phyloP scores from a whole-genome alignment of 2,113 vertebrate species.

The Tauraco erythrolophus region DNA sequence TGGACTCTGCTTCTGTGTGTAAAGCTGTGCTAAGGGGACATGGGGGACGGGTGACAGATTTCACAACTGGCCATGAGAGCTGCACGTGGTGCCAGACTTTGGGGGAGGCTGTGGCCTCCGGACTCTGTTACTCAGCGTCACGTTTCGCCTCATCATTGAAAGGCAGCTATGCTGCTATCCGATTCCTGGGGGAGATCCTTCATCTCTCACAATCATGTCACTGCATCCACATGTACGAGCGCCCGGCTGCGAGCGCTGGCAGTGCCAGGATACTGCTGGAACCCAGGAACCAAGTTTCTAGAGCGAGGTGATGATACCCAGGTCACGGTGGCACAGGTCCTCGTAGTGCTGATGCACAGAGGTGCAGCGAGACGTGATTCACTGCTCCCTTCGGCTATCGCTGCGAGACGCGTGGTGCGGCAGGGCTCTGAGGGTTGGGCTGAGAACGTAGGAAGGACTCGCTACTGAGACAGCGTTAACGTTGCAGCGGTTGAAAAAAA shows the following conservation, averaged over 20 bases:
- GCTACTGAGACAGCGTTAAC: background rate
- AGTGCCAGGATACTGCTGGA: background rate
- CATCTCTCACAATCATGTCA: background rate
- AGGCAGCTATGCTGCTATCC: background rate
- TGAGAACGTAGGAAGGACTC: background rate
- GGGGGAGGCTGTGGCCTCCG: background rate
- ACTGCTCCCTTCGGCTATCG: background rate
- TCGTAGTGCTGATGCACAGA: background rate
- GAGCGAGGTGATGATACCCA: background rate
- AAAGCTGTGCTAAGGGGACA: background rate
- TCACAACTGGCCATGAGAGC: background rate
- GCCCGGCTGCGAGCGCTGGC: background rate
- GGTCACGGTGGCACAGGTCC: background rate
- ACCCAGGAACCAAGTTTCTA: background rate
- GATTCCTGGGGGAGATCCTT: background rate
- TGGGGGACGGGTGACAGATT: background rate
- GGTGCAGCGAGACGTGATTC: background rate
- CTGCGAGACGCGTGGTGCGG: background rate
- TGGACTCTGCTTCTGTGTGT: background rate
- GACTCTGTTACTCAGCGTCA: too few species aligned
- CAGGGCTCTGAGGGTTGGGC: background rate
- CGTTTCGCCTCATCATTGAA: background rate
- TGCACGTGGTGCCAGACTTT: background rate
- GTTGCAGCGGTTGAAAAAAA: background rate
- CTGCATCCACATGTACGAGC: background rate